Conservation (phyloP, 2,113 vertebrate genomes). For the Pseudorectes ferrugineus region DNA sequence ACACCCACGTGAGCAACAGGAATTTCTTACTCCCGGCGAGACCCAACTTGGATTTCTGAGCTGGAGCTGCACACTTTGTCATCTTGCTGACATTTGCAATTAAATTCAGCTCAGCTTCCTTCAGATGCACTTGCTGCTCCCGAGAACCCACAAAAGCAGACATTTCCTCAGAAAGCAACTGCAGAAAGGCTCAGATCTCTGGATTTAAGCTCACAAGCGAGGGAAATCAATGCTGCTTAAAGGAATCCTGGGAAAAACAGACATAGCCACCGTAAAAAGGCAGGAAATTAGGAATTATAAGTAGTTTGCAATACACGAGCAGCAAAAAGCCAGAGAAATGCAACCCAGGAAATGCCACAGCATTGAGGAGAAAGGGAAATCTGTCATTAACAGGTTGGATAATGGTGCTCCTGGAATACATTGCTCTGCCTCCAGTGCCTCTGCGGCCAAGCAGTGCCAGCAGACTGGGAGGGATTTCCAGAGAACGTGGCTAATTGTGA, state of each 20-base stretch:
- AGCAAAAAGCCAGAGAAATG: not conserved
- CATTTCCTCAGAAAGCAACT: not conserved
- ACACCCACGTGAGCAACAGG: not conserved
- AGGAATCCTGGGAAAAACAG: not conserved
- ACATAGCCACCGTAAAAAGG: not conserved
- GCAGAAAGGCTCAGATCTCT: not conserved
- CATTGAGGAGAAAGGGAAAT: not conserved
- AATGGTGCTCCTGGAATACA: not conserved
- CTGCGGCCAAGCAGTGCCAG: not conserved
- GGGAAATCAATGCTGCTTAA: not conserved
- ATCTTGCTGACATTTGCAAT: not conserved
- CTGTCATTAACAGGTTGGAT: not conserved
- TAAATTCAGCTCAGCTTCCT: not conserved
- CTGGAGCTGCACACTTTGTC: not conserved
- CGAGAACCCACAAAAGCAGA: not conserved
- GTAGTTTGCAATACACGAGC: not conserved
- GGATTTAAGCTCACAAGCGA: not conserved
- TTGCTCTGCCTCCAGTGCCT: not conserved
- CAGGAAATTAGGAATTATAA: not conserved
- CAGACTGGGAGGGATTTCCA: not conserved
- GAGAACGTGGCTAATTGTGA: not conserved
- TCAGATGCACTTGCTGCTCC: not conserved
- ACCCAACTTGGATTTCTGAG: not conserved
- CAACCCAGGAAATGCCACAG: rapidly evolving
- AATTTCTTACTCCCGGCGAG: not conserved